Evolutionary conservation across 1,140 invertebrate species (phyloP).

Genomic region (Drosophila parvula): DNA sequence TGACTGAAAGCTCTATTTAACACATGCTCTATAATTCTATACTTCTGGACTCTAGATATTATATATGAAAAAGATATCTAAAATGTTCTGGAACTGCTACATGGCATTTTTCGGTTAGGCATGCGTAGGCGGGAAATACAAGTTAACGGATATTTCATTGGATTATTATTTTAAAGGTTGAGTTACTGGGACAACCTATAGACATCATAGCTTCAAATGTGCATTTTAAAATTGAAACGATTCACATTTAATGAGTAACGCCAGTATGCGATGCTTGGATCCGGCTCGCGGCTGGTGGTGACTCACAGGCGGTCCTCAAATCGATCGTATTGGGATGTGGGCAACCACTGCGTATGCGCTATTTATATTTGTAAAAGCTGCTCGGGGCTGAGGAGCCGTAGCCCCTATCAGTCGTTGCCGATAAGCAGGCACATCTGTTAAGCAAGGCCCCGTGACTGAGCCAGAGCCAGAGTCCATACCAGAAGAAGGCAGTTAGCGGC

Average conservation of each 20-base stretch:
- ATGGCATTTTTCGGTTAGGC: not conserved
- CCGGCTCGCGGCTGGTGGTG: conserved; percentile 8
- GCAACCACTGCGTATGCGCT: conserved; percentile 29
- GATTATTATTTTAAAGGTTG: not conserved
- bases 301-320: conserved; percentile 30
- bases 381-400: conserved; percentile 3
- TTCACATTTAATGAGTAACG: not conserved
- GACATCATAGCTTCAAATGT: no score
- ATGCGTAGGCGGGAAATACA: not conserved
- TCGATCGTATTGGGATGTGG: conserved; percentile 17
- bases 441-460: conserved; percentile 44
- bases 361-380: conserved; percentile 17
- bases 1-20: not conserved
- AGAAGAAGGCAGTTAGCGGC: conserved; percentile 6
- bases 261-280: conserved; percentile 15
- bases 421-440: conserved; percentile 54
- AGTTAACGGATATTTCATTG: not conserved
- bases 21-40: not conserved
- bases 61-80: not conserved
- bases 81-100: not conserved
- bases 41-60: not conserved
- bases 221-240: not conserved
- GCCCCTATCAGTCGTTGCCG: conserved; percentile 27
- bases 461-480: conserved; percentile 1
- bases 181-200: no score